Evolutionary conservation across 2,113 vertebrate species (phyloP).

Genomic region (Pseudolaguvia tuberculata): DNA sequence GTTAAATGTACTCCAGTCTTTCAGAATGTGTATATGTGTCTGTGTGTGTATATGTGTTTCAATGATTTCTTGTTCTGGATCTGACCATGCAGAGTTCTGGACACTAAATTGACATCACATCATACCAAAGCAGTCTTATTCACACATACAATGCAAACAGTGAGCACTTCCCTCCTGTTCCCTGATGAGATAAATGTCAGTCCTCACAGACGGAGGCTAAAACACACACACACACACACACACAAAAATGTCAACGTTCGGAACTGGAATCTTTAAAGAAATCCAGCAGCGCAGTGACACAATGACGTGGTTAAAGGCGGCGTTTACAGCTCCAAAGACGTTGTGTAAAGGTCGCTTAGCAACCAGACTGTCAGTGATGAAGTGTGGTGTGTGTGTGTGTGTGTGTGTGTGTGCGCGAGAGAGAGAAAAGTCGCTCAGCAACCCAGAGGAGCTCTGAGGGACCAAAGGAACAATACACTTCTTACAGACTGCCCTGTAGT

Average conservation of each 20-base stretch:
- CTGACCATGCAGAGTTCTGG: constrained; percentile 35
- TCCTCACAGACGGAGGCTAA: constrained; percentile 23
- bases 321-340: constrained; percentile 34
- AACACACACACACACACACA: constrained; percentile 27
- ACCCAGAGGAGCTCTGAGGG: constrained; percentile 51
- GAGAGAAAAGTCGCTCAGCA: constrained; percentile 61
- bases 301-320: not conserved
- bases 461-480: constrained; percentile 61
- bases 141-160: constrained; percentile 24
- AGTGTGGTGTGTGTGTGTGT: constrained; percentile 6
- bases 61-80: constrained; percentile 26
- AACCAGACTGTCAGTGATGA: constrained; percentile 63
- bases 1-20: constrained; percentile 15
- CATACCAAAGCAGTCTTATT: constrained; percentile 16
- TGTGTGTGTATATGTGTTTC: constrained; percentile 6
- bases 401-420: constrained; percentile 42
- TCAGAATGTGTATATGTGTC: not conserved
- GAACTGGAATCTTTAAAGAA: too few species aligned
- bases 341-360: constrained; percentile 69
- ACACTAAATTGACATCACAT: constrained; percentile 27
- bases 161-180: constrained; percentile 29
- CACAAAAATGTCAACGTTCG: not conserved
- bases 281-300: not conserved
- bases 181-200: constrained; percentile 40
- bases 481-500: constrained; percentile 59